A percentile compares a stretch with the other conserved stretches of the same genome.
phyloP scores from a whole-genome alignment of 2,113 vertebrate genomes.

The Rattus rattus region DNA sequence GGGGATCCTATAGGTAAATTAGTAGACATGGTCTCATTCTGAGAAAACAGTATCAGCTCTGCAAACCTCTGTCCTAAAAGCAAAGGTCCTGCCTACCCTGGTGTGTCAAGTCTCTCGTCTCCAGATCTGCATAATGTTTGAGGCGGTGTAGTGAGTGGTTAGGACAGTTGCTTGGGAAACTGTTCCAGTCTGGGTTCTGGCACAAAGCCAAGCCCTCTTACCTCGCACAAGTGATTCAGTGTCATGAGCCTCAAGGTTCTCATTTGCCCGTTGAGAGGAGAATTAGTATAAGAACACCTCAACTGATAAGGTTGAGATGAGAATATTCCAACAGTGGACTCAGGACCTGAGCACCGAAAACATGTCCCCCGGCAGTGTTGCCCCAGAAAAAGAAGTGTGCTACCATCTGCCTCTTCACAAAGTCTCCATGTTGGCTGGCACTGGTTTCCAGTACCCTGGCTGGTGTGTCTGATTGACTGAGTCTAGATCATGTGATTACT shows the following conservation, averaged over 20 bases:
- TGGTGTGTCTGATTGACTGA: neutral
- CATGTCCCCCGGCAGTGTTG: neutral
- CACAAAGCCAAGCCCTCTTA: neutral
- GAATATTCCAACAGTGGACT: rapidly evolving
- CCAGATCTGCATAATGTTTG: neutral
- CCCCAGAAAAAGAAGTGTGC: neutral
- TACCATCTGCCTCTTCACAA: too few species aligned
- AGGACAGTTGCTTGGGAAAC: neutral
- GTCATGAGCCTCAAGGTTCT: neutral
- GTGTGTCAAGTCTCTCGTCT: neutral
- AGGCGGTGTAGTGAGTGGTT: neutral
- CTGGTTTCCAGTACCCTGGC: neutral
- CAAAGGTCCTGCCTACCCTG: neutral
- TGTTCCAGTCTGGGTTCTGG: neutral
- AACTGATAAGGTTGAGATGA: neutral
- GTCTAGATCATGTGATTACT: neutral
- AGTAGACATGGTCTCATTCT: neutral
- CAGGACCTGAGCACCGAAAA: neutral
- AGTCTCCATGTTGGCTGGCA: too few species aligned
- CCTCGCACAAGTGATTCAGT: neutral
- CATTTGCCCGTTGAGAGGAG: neutral
- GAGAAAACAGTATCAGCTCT: neutral
- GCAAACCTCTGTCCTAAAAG: neutral
- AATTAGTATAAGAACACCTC: neutral
- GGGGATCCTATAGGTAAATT: neutral